These are phyloP conservation scores for Istiophorus platypterus DNA, from an alignment of 2,113 vertebrate species.

Conservation along the genomic window DNA sequence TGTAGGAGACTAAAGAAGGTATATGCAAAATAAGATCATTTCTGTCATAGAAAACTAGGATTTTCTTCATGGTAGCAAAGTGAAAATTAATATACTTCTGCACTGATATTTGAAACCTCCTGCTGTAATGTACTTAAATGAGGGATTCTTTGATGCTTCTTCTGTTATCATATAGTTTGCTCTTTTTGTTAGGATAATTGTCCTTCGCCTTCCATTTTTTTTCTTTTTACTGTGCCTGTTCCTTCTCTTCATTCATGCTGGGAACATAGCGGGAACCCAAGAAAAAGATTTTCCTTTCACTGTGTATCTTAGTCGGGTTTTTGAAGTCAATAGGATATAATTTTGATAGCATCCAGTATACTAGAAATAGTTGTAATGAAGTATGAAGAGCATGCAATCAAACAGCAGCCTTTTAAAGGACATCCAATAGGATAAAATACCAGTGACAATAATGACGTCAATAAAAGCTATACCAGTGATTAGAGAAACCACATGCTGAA, in stretches of 20 bases:
- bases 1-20: too few species aligned
- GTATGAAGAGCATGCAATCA: slow-evolving; percentile 50
- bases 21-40: too few species aligned
- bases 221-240: not conserved
- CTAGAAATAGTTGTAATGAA: not conserved
- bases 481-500: slow-evolving; percentile 71
- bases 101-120: too few species aligned
- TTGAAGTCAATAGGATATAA: slow-evolving; percentile 2
- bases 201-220: not conserved
- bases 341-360: slow-evolving; percentile 13
- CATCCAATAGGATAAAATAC: slow-evolving; percentile 63
- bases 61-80: too few species aligned
- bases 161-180: not conserved
- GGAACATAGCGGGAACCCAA: not conserved
- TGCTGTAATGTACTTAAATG: too few species aligned
- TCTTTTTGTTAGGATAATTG: too few species aligned
- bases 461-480: slow-evolving; percentile 71
- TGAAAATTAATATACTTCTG: too few species aligned
- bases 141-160: too few species aligned
- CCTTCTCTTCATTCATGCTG: not conserved
- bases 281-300: slow-evolving; percentile 4
- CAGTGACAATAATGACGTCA: slow-evolving; percentile 63
- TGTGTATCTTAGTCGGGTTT: not conserved
- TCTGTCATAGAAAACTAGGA: too few species aligned
- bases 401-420: slow-evolving; percentile 60